Evolutionary conservation across 2,797 vertebrate species (phyloP).

Genomic region (Poecile montanus): DNA sequence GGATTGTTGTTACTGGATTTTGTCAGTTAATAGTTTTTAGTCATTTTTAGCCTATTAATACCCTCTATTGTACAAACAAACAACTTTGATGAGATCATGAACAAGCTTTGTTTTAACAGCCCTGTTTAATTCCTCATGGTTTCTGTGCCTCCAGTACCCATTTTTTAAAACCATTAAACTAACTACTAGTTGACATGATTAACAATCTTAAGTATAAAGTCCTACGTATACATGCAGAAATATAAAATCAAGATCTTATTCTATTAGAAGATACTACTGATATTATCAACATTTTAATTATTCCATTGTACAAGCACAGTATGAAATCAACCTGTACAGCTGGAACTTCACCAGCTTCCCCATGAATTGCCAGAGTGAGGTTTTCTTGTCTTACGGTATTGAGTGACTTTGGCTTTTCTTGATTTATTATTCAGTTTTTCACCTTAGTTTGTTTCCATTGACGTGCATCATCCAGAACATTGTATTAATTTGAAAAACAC

Average conservation of each 20-base stretch:
- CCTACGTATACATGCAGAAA: neutral
- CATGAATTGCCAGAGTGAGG: neutral
- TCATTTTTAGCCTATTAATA: neutral
- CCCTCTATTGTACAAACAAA: neutral
- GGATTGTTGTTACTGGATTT: neutral
- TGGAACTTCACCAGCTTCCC: neutral
- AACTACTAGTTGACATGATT: neutral
- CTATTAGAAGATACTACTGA: neutral
- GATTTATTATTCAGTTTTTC: neutral
- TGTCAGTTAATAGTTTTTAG: neutral
- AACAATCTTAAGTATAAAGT: neutral
- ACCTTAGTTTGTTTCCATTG: neutral
- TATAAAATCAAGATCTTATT: neutral
- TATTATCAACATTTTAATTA: neutral
- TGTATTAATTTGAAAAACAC: neutral
- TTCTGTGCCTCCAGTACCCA: neutral
- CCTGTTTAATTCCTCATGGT: neutral
- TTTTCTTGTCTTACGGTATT: neutral
- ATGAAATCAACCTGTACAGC: neutral
- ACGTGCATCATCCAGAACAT: neutral
- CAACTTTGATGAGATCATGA: neutral
- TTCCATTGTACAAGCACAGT: neutral
- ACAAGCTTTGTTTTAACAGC: neutral
- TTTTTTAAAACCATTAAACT: neutral
- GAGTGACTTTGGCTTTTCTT: neutral